phyloP scores from a whole-genome alignment of 2,888 invertebrate genomes.

The Digitonthophagus gazella region DNA sequence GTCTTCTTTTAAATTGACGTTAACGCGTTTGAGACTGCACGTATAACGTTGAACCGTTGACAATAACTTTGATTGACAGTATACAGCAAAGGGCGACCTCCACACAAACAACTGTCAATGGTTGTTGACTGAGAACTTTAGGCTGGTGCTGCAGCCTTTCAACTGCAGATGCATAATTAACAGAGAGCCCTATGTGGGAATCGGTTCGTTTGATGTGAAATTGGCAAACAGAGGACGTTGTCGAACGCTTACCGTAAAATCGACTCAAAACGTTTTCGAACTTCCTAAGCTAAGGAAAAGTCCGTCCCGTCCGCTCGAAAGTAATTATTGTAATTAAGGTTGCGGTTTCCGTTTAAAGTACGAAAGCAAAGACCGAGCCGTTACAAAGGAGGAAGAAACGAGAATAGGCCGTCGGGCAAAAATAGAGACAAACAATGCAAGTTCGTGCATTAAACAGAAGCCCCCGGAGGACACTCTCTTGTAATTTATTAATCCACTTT shows the following conservation, averaged over 20 bases:
- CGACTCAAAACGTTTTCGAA: not conserved
- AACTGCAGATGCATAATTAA: not conserved
- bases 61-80: not conserved
- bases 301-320: not conserved
- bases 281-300: not conserved
- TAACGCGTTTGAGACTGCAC: not conserved
- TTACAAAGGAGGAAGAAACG: not conserved
- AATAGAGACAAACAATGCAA: not conserved
- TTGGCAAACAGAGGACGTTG: not conserved
- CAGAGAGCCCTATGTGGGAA: not conserved
- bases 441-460: not conserved
- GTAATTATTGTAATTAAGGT: not conserved
- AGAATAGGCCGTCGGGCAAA: not conserved
- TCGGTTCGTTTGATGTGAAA: not conserved
- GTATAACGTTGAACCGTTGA: too few relatives aligned
- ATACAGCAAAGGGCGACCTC: not conserved
- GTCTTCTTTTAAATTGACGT: not conserved
- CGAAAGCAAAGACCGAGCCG: not conserved
- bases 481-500: not conserved
- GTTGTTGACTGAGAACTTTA: not conserved
- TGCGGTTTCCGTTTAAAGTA: not conserved
- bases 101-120: not conserved
- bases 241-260: not conserved
- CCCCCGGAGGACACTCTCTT: not conserved
- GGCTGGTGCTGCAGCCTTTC: not conserved